phyloP scores from a whole-genome alignment of 1,140 invertebrate genomes.

The Achatina immaculata region DNA sequence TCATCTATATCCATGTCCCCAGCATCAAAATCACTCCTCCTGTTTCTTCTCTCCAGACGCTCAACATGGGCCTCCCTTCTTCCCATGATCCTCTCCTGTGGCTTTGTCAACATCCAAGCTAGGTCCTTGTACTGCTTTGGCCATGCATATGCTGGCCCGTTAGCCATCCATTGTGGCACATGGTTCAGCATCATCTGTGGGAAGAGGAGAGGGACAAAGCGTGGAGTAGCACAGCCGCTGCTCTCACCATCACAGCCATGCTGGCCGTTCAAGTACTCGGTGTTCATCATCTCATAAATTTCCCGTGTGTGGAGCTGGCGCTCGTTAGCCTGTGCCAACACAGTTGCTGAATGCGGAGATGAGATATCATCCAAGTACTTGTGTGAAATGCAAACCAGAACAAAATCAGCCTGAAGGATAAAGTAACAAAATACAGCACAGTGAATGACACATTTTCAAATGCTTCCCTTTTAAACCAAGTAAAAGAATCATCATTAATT shows the following conservation, averaged over 20 bases:
- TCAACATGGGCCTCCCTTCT: not conserved
- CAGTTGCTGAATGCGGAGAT: not conserved
- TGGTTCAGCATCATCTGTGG: slow-evolving; percentile 30
- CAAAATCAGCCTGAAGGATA: slow-evolving; percentile 57
- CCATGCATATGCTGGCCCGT: slow-evolving; percentile 46
- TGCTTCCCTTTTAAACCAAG: too few relatives aligned
- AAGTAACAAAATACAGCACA: too few relatives aligned
- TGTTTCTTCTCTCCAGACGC: slow-evolving; percentile 9
- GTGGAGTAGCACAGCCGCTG: slow-evolving; percentile 24
- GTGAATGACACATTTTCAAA: too few relatives aligned
- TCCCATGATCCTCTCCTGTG: slow-evolving; percentile 48
- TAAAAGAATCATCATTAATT: too few relatives aligned
- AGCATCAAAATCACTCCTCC: not conserved
- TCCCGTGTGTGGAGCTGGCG: slow-evolving; percentile 47
- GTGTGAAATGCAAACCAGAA: slow-evolving; percentile 52
- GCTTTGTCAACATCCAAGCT: slow-evolving; percentile 54
- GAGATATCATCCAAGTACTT: slow-evolving; percentile 47
- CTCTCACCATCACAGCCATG: too few relatives aligned
- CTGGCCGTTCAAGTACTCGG: slow-evolving; percentile 12
- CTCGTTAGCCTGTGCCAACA: not conserved
- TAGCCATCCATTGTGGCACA: slow-evolving; percentile 47
- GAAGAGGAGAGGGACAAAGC: slow-evolving; percentile 53
- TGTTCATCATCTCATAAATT: slow-evolving; percentile 54
- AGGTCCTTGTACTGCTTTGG: slow-evolving; percentile 55
- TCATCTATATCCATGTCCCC: not conserved